Percentiles rank a stretch among this genome's conserved stretches.
phyloP scores from a whole-genome alignment of 2,113 vertebrate species.

The Neolamprologus devosi region DNA sequence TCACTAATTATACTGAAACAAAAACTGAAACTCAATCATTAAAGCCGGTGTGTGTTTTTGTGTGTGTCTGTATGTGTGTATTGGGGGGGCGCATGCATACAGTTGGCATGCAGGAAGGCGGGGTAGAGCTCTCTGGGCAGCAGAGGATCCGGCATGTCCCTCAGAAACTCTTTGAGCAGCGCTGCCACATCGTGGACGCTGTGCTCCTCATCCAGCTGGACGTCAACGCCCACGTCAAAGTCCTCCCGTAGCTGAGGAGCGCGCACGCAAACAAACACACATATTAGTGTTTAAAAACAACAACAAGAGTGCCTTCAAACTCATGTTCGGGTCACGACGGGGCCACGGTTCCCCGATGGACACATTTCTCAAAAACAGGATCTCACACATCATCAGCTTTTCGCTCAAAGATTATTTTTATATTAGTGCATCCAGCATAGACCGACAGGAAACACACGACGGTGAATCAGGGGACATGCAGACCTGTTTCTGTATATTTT shows the following conservation, averaged over 20 bases:
- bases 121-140: slow-evolving; percentile 82
- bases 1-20: not conserved
- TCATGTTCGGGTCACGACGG: not conserved
- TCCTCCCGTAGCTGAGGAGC: slow-evolving; percentile 56
- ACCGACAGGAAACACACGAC: not conserved
- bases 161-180: slow-evolving; percentile 86
- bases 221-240: slow-evolving; percentile 64
- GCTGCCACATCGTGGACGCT: slow-evolving; percentile 88
- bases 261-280: not conserved
- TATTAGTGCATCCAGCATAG: not conserved
- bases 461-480: not conserved
- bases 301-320: not conserved
- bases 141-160: slow-evolving; percentile 83
- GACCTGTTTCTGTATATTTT: not conserved
- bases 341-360: not conserved
- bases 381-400: slow-evolving; percentile 14
- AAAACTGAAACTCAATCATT: not conserved
- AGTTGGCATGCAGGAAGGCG: slow-evolving; percentile 84
- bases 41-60: not conserved
- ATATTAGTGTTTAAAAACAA: not conserved
- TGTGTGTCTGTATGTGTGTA: not conserved
- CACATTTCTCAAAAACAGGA: slow-evolving; percentile 37
- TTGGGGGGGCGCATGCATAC: slow-evolving; percentile 44
- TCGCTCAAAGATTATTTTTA: not conserved
- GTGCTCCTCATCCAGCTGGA: slow-evolving; percentile 80